phyloP scores from a whole-genome alignment of 2,888 invertebrate species.

The Ernsta delagoae region DNA sequence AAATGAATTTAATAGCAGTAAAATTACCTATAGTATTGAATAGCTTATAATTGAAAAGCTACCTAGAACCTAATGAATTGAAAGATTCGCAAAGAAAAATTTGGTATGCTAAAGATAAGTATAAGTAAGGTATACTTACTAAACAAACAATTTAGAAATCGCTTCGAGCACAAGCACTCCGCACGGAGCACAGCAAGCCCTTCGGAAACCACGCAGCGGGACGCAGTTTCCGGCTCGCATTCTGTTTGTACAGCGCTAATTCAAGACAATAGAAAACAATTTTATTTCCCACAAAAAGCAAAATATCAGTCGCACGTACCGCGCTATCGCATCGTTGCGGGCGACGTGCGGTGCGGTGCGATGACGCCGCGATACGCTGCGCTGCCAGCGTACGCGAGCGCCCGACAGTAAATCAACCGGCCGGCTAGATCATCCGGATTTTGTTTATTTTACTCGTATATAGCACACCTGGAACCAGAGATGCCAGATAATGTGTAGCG shows the following conservation, averaged over 20 bases:
- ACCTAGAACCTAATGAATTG: too few relatives aligned
- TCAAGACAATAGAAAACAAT: constrained; percentile 42
- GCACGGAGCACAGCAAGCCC: constrained; percentile 1
- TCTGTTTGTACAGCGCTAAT: constrained; percentile 39
- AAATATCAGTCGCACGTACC: constrained; percentile 50
- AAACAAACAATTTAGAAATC: too few relatives aligned
- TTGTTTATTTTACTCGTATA: constrained; percentile 39
- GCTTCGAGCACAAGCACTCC: too few relatives aligned
- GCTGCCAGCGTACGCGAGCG: constrained; percentile 39
- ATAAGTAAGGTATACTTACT: too few relatives aligned
- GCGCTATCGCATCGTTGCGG: constrained; percentile 46
- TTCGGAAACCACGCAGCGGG: constrained; percentile 35
- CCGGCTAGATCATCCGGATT: constrained; percentile 43
- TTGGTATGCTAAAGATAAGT: too few relatives aligned
- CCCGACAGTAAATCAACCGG: constrained; percentile 42
- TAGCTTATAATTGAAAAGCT: too few relatives aligned
- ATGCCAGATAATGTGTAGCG: constrained; percentile 42
- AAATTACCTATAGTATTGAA: too few relatives aligned
- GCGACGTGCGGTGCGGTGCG: constrained; percentile 49
- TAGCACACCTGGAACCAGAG: constrained; percentile 40
- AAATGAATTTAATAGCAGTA: too few relatives aligned
- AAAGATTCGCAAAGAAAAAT: too few relatives aligned
- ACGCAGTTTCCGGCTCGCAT: constrained; percentile 30
- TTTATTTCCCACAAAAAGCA: constrained; percentile 48
- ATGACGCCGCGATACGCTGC: constrained; percentile 46